Conservation (phyloP, 2,888 invertebrate genomes). For the Mimachlamys varia region DNA sequence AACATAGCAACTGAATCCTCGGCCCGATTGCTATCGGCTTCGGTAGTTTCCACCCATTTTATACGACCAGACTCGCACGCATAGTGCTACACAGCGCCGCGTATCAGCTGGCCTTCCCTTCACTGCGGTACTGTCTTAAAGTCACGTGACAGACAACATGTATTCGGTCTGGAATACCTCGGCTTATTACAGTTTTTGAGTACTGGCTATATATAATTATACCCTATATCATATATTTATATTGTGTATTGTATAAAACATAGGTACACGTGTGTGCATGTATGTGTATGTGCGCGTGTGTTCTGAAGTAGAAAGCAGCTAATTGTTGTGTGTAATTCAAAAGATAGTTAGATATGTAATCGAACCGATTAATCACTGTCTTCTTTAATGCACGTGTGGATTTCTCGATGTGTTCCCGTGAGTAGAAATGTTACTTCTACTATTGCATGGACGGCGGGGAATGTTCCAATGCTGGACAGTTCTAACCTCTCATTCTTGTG, state of each 20-base stretch:
- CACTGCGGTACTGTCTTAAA: conserved; percentile 23
- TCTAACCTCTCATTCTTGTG: background rate
- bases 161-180: conserved; percentile 5
- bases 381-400: background rate
- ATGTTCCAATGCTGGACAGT: background rate
- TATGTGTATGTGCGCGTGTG: conserved; percentile 34
- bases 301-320: background rate
- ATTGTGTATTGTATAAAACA: background rate
- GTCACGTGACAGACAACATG: conserved; percentile 9
- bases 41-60: conserved; percentile 9
- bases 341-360: background rate
- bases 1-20: background rate
- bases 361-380: background rate
- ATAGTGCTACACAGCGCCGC: background rate
- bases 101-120: background rate
- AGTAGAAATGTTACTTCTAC: conserved; percentile 4
- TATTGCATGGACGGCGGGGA: background rate
- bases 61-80: background rate
- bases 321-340: background rate
- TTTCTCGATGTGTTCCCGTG: background rate
- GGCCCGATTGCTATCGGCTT: background rate
- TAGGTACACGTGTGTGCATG: background rate
- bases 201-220: conserved; percentile 19
- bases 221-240: background rate
- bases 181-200: conserved; percentile 27